Evolutionary conservation across 2,113 vertebrate species (phyloP).

Genomic region (Sylvia atricapilla): DNA sequence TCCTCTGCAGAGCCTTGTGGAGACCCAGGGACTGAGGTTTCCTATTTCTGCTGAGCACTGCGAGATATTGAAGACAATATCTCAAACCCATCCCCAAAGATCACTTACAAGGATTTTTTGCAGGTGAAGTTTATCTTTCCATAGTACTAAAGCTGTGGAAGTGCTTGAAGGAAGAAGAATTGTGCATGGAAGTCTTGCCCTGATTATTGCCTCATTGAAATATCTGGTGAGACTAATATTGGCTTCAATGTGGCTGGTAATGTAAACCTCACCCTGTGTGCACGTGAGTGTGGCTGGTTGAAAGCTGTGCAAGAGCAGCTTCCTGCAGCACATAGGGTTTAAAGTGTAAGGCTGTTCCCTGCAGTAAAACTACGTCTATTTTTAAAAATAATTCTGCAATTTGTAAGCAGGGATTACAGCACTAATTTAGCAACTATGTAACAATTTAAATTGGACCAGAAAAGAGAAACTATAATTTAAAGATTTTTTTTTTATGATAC

Average conservation of each 20-base stretch:
- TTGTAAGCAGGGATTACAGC: slow-evolving; percentile 60
- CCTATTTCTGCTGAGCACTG: neutral
- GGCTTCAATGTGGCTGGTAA: neutral
- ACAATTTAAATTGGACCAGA: slow-evolving; percentile 68
- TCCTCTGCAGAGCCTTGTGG: neutral
- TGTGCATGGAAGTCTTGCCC: neutral
- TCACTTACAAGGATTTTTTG: neutral
- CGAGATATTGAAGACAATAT: neutral
- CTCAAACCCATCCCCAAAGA: neutral
- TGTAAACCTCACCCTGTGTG: neutral
- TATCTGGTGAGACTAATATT: neutral
- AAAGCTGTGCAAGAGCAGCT: neutral
- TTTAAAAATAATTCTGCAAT: slow-evolving; percentile 64
- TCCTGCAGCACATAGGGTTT: neutral
- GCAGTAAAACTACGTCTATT: slow-evolving; percentile 43
- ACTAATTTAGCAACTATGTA: slow-evolving; percentile 68
- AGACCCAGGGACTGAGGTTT: neutral
- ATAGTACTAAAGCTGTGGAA: neutral
- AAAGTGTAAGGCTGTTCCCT: slow-evolving; percentile 27
- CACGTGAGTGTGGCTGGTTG: neutral
- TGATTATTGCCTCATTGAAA: neutral
- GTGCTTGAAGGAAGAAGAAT: neutral
- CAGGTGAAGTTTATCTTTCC: neutral
- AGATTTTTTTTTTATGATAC: slow-evolving; percentile 52
- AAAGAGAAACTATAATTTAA: slow-evolving; percentile 74